Base-by-base conservation (phyloP, 2,113 vertebrate species). In the Mormyrus lacerda region DNA sequence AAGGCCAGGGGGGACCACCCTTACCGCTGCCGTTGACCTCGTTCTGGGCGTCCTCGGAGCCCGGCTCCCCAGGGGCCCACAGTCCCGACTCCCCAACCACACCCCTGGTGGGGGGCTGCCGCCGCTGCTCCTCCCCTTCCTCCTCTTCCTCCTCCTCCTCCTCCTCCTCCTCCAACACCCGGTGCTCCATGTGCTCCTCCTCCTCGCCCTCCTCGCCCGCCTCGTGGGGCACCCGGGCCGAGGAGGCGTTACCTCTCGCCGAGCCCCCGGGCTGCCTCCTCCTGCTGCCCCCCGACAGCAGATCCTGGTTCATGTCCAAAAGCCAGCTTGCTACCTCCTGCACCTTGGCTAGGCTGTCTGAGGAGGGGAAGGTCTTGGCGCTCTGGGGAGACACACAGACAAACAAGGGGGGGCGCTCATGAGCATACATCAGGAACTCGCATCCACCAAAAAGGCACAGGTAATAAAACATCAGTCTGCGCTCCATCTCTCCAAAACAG, bases 231-330 rank as follows among this genome's bases (percentile, higher is more conserved):
- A 94, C 96, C 95, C 97, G 97, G 95, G 97, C 97, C 93, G 96
- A 97, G 92, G 97, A 97, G 96, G 97, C 95, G 95, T 98, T 99
- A 97, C 98, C 98, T 97, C 96, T 95, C 94, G 96, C 95, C 93
- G 97, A 96, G 91, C 96, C 96, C 93, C 97, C 97, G 92, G 96
- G 97, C 94, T 97, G 96, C 92, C 97, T 96, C 95, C 98, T 97
- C 96, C 98, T 98, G 97, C 98, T 97, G 97, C 96, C 98, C 97
- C 97, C 97, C 97, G 98, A 99, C 96, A 99, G 98, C 97, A 99
- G 97, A 97, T 99, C 98, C 96, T 98, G 98, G 98, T 99, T 99
- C 98, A 99, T 99, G 98, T 99, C 98, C 98, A 99, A 99, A 98
- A 99, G 98, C 98, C 98, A 99, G 98, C 98, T 99, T 99, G 98